Evolutionary conservation across 2,888 invertebrate genomes (phyloP), one percentile per base, ranked within the genome.

Genomic region (Ochropleura plecta): DNA sequence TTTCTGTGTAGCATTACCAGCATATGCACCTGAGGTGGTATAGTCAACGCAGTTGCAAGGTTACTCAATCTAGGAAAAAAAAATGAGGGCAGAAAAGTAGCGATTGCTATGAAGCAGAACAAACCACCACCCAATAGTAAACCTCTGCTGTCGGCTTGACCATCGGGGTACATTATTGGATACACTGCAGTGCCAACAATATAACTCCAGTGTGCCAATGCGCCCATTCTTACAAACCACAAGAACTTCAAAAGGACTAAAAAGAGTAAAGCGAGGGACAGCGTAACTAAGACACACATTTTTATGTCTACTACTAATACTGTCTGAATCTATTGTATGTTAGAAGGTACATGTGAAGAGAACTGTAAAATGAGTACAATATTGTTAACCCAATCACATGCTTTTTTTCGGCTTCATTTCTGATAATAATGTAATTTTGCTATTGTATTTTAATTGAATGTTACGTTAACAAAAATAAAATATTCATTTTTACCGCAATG

Each of bases 21-120:
- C 91, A 94, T 91, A 74, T 95, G 94, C 0, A 93, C 69, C 76
- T 94, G 94, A 0, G 94, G 94, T 12, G 93, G 92, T 60, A 95
- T 88, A 53, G 90, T 92, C 51, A 94, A 67, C 1, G 89, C 91
- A 18, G 92, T 93, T 0, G 91, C 90, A 5, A 91, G 2, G 67
- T 86, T 82, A 75, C 92, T 92, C 5, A 91, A 55, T 79, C 89
- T 88, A 18, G 94, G 94, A 73, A 85, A 92, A 18, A 93, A 49
- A 81, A 88, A 90, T 0, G 85, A 65, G 6, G 94, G 94, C 44
- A 94, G 44, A 8, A 90, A 63, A 51, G 90, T 87, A 5, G 92
- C 91, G 7, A 92, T 12, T 8, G 89, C 16, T 66, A 94, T 87
- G 18, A 92, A 87, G 66, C 84, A 62, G 72, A 94, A 93, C 62